Evolutionary conservation across 1,140 invertebrate genomes (phyloP), one percentile per base, ranked within the genome.

Genomic region (Meloidogyne floridensis): DNA sequence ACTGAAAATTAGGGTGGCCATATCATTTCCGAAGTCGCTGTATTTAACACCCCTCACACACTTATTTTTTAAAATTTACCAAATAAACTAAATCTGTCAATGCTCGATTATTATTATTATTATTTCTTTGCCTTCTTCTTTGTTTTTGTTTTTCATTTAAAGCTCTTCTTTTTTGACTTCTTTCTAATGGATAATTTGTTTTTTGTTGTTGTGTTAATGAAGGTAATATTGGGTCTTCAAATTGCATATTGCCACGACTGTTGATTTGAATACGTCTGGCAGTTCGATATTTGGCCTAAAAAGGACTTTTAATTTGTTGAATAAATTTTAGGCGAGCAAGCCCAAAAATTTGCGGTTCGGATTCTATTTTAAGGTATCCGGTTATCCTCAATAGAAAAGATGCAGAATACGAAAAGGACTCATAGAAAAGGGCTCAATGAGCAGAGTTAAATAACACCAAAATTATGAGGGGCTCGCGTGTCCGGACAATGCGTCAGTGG

Each of bases 81-180:
- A 95, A 95, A 90, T 95, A 97, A 74, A 96, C 92, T 6, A 96
- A 91, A 77, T 94, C 93, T 42, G 78, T 86, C n/a, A 81, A 53
- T 32, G 78, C 43, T 20, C 77, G 72, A n/a, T n/a, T n/a, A 20
- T 86, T 86, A 65, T 65, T 56, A 56, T 56, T 65, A 65, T 65
- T 65, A 65, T 65, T 65, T 65, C 56, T 13, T 65, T 65, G 56
- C 54, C 82, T 87, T 32, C 84, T 83, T 0, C 69, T 65, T 32
- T 75, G 81, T 65, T 65, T 65, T 65, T 65, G 56, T 65, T 47
- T 47, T 47, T 65, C 56, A 65, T 65, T 65, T 65, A 65, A 65
- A n/a, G 56, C 56, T n/a, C 56, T 65, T n/a, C 56, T n/a, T 65
- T 15, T 65, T 65, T 65, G 56, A 65, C 15, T 65, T 65, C 15